Evolutionary conservation across 2,797 vertebrate species (phyloP), one percentile per base, ranked within the genome.

Genomic region (Crenichthys baileyi): DNA sequence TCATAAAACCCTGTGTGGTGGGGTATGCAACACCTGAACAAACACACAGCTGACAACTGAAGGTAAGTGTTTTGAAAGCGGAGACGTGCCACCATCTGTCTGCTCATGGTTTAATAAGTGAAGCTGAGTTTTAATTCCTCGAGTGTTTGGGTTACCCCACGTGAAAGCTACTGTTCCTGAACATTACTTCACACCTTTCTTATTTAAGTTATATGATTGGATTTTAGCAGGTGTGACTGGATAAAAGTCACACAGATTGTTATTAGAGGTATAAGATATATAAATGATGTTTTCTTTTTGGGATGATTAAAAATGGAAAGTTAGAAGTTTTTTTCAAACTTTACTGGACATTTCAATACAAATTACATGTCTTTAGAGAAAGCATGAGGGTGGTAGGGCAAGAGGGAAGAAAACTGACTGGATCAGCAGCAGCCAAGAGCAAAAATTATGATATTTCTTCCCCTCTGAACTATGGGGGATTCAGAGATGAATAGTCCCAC

Each of bases 1-100:
- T 94, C 93, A 90, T 94, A 94, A 93, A 96, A 95, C 86, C 91
- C 89, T 88, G 85, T 31, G 87, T 93, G 91, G 87, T 92, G 92
- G 91, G 36, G 90, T 83, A 71, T 0, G 56, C 90, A 83, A 89
- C 97, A 98, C 97, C 98, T 98, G 97, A 97, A 93, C 92, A 98
- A 98, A 98, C 96, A 98, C 71, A 36, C 84, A 50, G 86, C 93
- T 88, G 93, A 95, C 90, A 91, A 31, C 73, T 36, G 80, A 83
- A 89, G 88, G 85, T 81, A 87, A 78, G 77, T 39, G 70, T 41
- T 51, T 74, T 22, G 71, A 16, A 26, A 79, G 80, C 22, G 0
- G 67, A 85, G 76, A 72, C 76, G 18, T 75, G 12, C 76, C 61
- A 1, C 36, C 0, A 70, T 70, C 74, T 36, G 77, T 74, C 65